These are phyloP conservation scores for Drosophila cracens DNA, from an alignment of 2,888 invertebrate genomes.

Conservation along the genomic window DNA sequence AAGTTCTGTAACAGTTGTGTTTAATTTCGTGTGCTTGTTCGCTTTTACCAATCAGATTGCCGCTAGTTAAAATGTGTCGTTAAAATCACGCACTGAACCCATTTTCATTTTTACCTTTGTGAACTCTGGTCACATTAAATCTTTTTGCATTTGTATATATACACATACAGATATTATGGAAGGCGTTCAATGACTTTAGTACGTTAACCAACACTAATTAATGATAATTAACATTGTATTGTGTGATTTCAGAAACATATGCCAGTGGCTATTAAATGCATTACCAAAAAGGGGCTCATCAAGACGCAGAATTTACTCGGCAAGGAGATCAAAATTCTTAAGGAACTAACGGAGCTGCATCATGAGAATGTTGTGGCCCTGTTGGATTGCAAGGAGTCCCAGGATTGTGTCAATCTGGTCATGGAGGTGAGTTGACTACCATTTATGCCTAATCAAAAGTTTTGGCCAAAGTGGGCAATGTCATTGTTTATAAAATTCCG, in stretches of 20 bases:
- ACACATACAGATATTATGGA: background rate
- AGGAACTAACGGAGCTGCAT: constrained; percentile 98
- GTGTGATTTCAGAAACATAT: constrained; percentile 89
- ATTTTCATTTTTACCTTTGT: constrained; percentile 6
- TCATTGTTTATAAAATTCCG: constrained; percentile 33
- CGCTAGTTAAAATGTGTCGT: constrained; percentile 24
- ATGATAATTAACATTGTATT: constrained; percentile 40
- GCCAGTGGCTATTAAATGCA: constrained; percentile 98
- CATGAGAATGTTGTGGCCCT: constrained; percentile 99
- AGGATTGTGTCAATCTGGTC: constrained; percentile 97
- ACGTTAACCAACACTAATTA: constrained; percentile 36
- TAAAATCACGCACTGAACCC: constrained; percentile 14
- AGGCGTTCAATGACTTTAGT: constrained; percentile 44
- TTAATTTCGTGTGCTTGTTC: background rate
- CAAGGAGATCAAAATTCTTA: constrained; percentile 99
- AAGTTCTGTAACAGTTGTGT: background rate
- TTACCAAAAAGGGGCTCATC: constrained; percentile 98
- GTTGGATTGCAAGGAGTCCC: constrained; percentile 98
- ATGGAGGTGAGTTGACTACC: constrained; percentile 93
- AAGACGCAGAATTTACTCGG: constrained; percentile 98
- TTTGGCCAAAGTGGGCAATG: constrained; percentile 4
- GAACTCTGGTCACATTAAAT: background rate
- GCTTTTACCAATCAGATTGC: constrained; percentile 18
- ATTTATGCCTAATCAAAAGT: constrained; percentile 3
- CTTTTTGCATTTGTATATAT: background rate